Evolutionary conservation across 2,888 invertebrate species (phyloP).

Genomic region (Lasioglossum pauxillum): DNA sequence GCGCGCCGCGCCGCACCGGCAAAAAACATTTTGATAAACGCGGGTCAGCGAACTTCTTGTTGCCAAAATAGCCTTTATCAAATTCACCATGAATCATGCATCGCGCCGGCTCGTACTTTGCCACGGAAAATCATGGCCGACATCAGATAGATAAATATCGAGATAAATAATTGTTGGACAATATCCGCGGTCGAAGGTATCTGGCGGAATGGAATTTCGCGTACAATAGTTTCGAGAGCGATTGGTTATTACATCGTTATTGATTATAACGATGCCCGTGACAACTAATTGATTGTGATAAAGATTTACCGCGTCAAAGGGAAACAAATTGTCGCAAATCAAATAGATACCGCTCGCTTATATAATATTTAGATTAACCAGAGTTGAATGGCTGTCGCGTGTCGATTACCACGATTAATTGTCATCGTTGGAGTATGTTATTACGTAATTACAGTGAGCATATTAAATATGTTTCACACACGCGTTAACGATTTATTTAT

Average conservation of each 20-base stretch:
- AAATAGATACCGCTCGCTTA: not conserved
- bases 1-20: not conserved
- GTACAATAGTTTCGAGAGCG: not conserved
- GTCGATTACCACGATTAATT: not conserved
- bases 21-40: conserved; percentile 53
- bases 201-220: not conserved
- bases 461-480: not conserved
- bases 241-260: not conserved
- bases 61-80: conserved; percentile 55
- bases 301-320: not conserved
- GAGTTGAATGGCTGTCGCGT: not conserved
- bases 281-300: not conserved
- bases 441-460: not conserved
- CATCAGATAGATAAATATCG: conserved; percentile 22
- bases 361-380: not conserved
- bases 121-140: conserved; percentile 16
- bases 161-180: conserved; percentile 30
- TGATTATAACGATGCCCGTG: not conserved
- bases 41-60: conserved; percentile 42
- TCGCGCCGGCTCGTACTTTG: conserved; percentile 18
- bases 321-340: not conserved
- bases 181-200: not conserved
- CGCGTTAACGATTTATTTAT: not conserved
- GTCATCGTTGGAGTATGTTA: not conserved
- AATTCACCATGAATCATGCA: conserved; percentile 46